Conservation (phyloP, 2,888 invertebrate genomes). For the Acleris laterana region DNA sequence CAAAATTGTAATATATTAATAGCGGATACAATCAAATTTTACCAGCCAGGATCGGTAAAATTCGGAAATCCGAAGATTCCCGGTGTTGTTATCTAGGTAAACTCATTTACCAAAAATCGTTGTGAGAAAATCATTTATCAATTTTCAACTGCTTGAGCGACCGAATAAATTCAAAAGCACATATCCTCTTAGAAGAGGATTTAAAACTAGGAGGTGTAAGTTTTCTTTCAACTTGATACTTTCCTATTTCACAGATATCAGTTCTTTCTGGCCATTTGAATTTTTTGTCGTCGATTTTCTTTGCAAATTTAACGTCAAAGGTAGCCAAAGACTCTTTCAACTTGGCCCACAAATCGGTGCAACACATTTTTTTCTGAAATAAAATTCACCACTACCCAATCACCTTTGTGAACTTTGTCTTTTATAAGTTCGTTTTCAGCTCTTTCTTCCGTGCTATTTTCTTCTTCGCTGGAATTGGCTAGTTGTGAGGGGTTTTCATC, state of each 20-base stretch:
- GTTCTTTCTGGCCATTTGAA: neutral
- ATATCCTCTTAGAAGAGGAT: slow-evolving; percentile 8
- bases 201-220: slow-evolving; percentile 5
- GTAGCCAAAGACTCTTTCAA: neutral
- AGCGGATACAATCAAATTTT: no score
- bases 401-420: neutral
- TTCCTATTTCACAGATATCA: neutral
- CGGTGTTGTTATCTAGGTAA: no score
- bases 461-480: neutral
- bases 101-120: no score
- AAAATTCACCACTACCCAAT: neutral
- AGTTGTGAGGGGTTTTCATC: no score
- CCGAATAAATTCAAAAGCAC: slow-evolving; percentile 5
- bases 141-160: slow-evolving; percentile 6
- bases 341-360: neutral
- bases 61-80: no score
- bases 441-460: neutral
- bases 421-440: neutral
- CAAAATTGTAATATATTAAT: no score
- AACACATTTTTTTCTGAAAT: neutral
- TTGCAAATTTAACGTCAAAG: slow-evolving; percentile 2
- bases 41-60: no score
- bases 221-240: slow-evolving; percentile 9
- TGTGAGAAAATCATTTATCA: neutral
- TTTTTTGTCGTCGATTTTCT: neutral